phyloP scores from a whole-genome alignment of 2,888 invertebrate species.

The Uloborus plumipes region DNA sequence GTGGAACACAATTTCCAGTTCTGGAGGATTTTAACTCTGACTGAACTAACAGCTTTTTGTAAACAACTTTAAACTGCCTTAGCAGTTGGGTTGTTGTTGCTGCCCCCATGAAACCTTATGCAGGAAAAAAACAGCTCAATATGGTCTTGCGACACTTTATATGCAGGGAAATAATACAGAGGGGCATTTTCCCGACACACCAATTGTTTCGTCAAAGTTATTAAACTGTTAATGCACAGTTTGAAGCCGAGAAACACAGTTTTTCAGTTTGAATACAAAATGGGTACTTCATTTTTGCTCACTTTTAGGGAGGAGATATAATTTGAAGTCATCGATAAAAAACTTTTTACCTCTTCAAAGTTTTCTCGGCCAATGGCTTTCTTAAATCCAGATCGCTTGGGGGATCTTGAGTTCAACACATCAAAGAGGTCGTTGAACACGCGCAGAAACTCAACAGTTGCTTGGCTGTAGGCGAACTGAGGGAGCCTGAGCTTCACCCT shows the following conservation, averaged over 20 bases:
- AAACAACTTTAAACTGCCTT: neutral
- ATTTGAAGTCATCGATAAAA: too few relatives aligned
- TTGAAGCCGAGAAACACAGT: neutral
- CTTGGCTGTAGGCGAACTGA: conserved; percentile 5
- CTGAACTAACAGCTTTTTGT: neutral
- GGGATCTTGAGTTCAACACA: conserved; percentile 9
- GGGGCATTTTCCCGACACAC: neutral
- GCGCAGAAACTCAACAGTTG: neutral
- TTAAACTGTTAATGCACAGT: neutral
- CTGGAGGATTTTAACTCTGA: neutral
- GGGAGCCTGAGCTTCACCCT: neutral
- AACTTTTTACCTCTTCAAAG: too few relatives aligned
- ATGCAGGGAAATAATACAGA: neutral
- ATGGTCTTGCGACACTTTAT: neutral
- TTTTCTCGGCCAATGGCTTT: neutral
- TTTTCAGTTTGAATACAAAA: neutral
- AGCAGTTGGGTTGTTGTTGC: conserved; percentile 2
- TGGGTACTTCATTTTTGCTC: neutral
- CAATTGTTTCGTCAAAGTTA: neutral
- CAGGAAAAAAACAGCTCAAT: neutral
- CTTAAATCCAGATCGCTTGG: neutral
- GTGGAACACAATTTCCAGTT: neutral
- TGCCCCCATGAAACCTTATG: neutral
- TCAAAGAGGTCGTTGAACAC: conserved; percentile 10
- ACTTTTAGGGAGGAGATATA: too few relatives aligned